A percentile compares a stretch with the other conserved stretches of the same genome.
These are phyloP conservation scores for Limnodromus scolopaceus DNA, from an alignment of 2,797 vertebrate species.

Conservation along the genomic window DNA sequence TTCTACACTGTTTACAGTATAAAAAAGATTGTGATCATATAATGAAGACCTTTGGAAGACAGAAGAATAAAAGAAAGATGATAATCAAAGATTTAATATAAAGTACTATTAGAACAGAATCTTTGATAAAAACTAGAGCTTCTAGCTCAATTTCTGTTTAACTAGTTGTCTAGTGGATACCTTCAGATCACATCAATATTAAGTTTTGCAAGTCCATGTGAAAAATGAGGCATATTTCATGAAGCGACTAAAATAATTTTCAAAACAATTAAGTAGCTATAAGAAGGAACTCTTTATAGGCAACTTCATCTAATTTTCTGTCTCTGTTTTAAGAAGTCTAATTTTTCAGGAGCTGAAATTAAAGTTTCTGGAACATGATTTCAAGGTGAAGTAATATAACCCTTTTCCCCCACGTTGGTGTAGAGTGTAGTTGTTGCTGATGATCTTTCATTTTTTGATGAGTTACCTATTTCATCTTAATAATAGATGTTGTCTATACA, in stretches of 20 bases:
- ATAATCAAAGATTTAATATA: not conserved
- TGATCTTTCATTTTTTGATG: not conserved
- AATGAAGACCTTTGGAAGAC: not conserved
- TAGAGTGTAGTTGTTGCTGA: not conserved
- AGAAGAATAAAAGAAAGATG: not conserved
- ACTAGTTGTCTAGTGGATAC: not conserved
- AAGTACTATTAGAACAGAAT: not conserved
- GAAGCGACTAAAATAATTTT: not conserved
- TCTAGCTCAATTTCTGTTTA: not conserved
- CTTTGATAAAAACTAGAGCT: not conserved
- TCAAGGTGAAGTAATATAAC: not conserved
- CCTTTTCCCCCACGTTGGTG: accelerated
- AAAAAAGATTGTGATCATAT: not conserved
- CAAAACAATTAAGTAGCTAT: not conserved
- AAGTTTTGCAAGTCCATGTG: not conserved
- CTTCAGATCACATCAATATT: not conserved
- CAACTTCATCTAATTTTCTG: not conserved
- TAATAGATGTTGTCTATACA: not conserved
- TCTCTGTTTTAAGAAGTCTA: not conserved
- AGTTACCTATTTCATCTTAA: not conserved
- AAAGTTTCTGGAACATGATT: not conserved
- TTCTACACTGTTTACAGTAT: not conserved
- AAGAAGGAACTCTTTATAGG: not conserved
- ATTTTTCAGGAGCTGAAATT: not conserved
- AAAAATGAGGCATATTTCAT: not conserved